A percentile compares a stretch with the other conserved stretches of the same genome.
Evolutionary conservation across 2,888 invertebrate species (phyloP).

Genomic region (Drosophila merina): DNA sequence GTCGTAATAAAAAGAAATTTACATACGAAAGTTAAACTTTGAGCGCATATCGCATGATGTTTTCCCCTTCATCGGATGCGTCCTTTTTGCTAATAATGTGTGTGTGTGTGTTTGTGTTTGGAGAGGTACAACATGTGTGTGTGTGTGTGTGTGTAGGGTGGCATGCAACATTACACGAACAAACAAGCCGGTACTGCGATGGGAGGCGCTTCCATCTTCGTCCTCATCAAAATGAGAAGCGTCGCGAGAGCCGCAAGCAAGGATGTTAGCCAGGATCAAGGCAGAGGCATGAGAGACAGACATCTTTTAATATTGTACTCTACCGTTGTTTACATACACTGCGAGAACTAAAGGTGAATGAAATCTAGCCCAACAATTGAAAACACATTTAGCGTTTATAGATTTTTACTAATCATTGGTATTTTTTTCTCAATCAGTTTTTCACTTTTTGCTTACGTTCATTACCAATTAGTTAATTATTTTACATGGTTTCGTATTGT

Average conservation of each 20-base stretch:
- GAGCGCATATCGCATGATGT: slow-evolving; percentile 40
- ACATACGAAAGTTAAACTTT: slow-evolving; percentile 57
- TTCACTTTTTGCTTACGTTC: slow-evolving; percentile 44
- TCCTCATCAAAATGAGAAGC: slow-evolving; percentile 41
- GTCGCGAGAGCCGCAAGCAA: slow-evolving; percentile 27
- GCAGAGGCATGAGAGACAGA: slow-evolving; percentile 13
- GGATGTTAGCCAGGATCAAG: slow-evolving; percentile 10
- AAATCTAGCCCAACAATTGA: slow-evolving; percentile 14
- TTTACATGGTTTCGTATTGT: slow-evolving; percentile 65
- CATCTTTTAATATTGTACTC: slow-evolving; percentile 51
- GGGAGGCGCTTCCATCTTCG: slow-evolving; percentile 26
- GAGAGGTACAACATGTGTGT: slow-evolving; percentile 24
- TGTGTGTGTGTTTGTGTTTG: slow-evolving; percentile 38
- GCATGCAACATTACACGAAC: slow-evolving; percentile 55
- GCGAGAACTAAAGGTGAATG: background rate
- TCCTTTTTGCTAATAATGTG: slow-evolving; percentile 54
- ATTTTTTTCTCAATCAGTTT: slow-evolving; percentile 46
- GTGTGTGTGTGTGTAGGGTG: slow-evolving; percentile 21
- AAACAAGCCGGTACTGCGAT: slow-evolving; percentile 37
- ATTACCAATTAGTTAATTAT: slow-evolving; percentile 74
- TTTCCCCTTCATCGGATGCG: slow-evolving; percentile 43
- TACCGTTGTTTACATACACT: slow-evolving; percentile 42
- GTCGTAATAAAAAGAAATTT: slow-evolving; percentile 71
- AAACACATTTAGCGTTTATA: slow-evolving; percentile 32
- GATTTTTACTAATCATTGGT: slow-evolving; percentile 54